A percentile compares a stretch with the other conserved stretches of the same genome.
Evolutionary conservation across 2,797 vertebrate genomes (phyloP).

Genomic region (Halcyon badia): DNA sequence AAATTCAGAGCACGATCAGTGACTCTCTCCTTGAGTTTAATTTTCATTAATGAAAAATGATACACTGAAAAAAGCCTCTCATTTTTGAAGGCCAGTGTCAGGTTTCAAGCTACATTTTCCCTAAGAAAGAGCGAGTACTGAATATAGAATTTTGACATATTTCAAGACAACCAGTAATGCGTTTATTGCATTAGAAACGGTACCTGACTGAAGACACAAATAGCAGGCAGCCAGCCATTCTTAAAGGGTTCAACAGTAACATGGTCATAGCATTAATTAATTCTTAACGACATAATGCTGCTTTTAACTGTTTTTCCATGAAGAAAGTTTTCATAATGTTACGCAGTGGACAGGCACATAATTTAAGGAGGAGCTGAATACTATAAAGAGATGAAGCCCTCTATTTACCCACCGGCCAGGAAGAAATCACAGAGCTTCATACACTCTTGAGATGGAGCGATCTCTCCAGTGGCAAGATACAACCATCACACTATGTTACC

Average conservation of each 20-base stretch:
- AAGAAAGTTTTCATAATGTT: constrained; percentile 7
- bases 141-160: neutral
- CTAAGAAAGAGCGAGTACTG: neutral
- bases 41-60: neutral
- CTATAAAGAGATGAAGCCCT: constrained; percentile 48
- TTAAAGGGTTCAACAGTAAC: neutral
- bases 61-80: neutral
- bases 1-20: neutral
- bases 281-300: neutral
- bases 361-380: constrained; percentile 25
- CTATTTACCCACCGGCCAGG: constrained; percentile 68
- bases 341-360: neutral
- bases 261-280: neutral
- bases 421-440: constrained; percentile 73
- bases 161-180: neutral
- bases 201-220: neutral
- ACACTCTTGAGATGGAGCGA: constrained; percentile 65
- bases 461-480: constrained; percentile 70
- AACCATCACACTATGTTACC: constrained; percentile 71
- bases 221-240: neutral
- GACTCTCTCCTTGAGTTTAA: neutral
- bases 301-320: constrained; percentile 1
- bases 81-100: neutral
- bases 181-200: neutral
- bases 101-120: neutral